Percentiles rank a stretch among this genome's conserved stretches.
Evolutionary conservation across 1,140 invertebrate species (phyloP).

Genomic region (Episyrphus balteatus): DNA sequence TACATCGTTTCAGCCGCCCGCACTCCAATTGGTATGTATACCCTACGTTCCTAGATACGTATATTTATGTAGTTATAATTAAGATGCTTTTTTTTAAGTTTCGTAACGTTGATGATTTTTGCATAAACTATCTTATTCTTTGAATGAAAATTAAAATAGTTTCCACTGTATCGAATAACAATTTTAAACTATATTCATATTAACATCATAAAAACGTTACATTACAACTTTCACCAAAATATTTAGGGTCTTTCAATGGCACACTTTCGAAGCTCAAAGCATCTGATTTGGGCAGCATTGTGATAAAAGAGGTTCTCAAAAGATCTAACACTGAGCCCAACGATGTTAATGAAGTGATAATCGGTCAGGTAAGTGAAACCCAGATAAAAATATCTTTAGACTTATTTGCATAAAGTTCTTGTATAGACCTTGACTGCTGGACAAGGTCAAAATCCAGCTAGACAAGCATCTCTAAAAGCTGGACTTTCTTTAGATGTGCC

Average conservation of each 20-base stretch:
- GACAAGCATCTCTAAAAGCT: conserved; percentile 67
- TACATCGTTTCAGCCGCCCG: conserved; percentile 37
- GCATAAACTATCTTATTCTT: conserved; percentile 1
- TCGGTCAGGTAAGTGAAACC: conserved; percentile 60
- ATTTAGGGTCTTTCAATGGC: conserved; percentile 60
- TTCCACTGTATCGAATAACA: no score
- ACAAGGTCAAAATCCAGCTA: conserved; percentile 76
- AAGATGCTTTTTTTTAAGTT: background rate
- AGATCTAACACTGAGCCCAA: conserved; percentile 48
- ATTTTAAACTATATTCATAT: no score
- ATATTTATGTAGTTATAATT: conserved; percentile 2
- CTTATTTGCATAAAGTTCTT: no score
- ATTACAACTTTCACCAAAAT: conserved; percentile 11
- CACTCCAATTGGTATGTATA: conserved; percentile 35
- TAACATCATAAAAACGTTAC: no score
- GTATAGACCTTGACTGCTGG: conserved; percentile 53
- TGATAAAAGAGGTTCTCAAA: conserved; percentile 59
- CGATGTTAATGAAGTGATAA: conserved; percentile 73
- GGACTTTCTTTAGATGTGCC: conserved; percentile 64
- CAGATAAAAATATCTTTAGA: conserved; percentile 1
- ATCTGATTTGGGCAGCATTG: conserved; percentile 62
- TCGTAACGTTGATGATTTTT: background rate
- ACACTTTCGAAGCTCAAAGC: conserved; percentile 54
- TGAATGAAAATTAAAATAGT: conserved; percentile 15
- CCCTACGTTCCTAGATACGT: background rate